These are phyloP conservation scores for Tenebrio molitor DNA, from an alignment of 1,140 invertebrate genomes.

Conservation along the genomic window DNA sequence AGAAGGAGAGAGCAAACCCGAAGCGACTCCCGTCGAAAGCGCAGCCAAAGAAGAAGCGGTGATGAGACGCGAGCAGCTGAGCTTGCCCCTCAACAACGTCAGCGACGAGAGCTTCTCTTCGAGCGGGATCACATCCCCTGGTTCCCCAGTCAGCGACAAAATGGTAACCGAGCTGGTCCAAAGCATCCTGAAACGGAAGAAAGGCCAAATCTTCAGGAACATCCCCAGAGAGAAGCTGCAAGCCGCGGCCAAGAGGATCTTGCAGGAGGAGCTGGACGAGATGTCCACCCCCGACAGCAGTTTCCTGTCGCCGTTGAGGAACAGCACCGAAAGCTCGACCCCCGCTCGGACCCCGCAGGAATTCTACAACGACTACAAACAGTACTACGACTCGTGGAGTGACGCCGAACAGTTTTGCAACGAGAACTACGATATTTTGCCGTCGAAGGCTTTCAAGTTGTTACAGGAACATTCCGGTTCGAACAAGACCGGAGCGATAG, in stretches of 20 bases:
- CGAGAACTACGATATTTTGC: slow-evolving; percentile 67
- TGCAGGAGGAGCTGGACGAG: slow-evolving; percentile 69
- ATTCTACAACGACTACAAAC: slow-evolving; percentile 68
- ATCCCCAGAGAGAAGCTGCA: slow-evolving; percentile 71
- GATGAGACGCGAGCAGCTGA: slow-evolving; percentile 62
- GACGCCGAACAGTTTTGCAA: slow-evolving; percentile 63
- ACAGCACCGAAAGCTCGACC: slow-evolving; percentile 64
- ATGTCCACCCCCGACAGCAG: slow-evolving; percentile 62
- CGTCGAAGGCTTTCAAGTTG: slow-evolving; percentile 69
- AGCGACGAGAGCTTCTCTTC: slow-evolving; percentile 64
- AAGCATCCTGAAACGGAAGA: slow-evolving; percentile 70
- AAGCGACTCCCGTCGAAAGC: neutral
- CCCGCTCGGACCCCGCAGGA: slow-evolving; percentile 67
- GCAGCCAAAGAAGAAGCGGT: slow-evolving; percentile 21
- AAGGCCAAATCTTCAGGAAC: slow-evolving; percentile 69
- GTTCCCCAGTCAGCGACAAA: slow-evolving; percentile 70
- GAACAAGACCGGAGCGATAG: slow-evolving; percentile 63
- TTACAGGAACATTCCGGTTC: slow-evolving; percentile 64
- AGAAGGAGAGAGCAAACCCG: slow-evolving; percentile 57
- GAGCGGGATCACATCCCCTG: slow-evolving; percentile 70
- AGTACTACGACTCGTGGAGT: slow-evolving; percentile 75
- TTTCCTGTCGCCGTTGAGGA: slow-evolving; percentile 56
- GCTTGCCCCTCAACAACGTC: slow-evolving; percentile 60
- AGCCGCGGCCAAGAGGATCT: slow-evolving; percentile 70
- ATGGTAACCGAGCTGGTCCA: slow-evolving; percentile 72